Evolutionary conservation across 2,888 invertebrate genomes (phyloP), one percentile per base, ranked within the genome.

Genomic region (Bugula neritina): DNA sequence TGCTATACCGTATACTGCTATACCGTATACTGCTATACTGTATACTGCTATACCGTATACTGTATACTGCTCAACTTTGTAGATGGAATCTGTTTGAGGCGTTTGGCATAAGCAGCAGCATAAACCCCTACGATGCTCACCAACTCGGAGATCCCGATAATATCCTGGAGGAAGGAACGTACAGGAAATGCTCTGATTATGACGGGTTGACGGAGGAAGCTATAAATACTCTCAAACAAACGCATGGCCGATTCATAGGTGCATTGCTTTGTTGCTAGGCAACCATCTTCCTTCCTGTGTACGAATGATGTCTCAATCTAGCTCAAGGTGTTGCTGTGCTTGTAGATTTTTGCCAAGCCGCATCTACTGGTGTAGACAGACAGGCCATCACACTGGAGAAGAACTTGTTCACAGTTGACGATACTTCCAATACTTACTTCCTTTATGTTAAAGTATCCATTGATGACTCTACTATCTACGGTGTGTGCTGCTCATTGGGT

Each of bases 351-450:
- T 63, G 63, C n/a, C 5, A 13, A 5, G 63, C 63, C 31, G 31
- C 63, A 10, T 63, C 63, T 63, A 63, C 63, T 31, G 63, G 63
- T 25, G 21, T 63, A 63, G n/a, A 63, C 63, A 25, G 63, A 5
- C 63, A 63, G 27, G 63, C 63, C 31, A 63, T 63, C 2, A 63
- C 63, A 13, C 2, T 63, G 13, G 63, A 63, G 31, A 63, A 63
- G 31, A 31, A 63, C 31, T 27, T 63, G 29, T 63, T 63, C 34
- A 63, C 27, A 29, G 63, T 31, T 29, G 63, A 27, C 21, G 31
- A 63, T n/a, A 13, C 63, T 63, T 1, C 27, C 3, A 25, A 27
- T 63, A 63, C 63, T 13, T 63, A 31, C 63, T 63, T 29, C n/a
- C 31, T 63, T 2, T 63, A 63, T n/a, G 63, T 63, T 10, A 63